These are phyloP conservation scores for Psilopogon haemacephalus DNA, from an alignment of 2,113 vertebrate species.

Conservation along the genomic window DNA sequence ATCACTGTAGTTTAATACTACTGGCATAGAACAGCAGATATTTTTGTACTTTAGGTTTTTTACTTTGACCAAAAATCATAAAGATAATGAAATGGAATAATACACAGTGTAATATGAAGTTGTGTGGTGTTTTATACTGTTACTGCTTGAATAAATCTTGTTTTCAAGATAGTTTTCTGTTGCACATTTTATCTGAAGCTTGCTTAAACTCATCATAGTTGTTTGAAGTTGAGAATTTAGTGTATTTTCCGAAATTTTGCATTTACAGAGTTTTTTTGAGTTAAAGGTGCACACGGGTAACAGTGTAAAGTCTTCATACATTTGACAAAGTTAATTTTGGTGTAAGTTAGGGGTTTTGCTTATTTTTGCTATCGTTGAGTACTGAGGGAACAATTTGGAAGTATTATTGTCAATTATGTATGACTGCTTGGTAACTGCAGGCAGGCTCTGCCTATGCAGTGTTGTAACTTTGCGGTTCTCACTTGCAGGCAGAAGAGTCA, in stretches of 20 bases:
- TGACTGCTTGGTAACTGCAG: not conserved
- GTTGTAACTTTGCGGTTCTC: not conserved
- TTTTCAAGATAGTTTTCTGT: not conserved
- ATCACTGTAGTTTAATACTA: not conserved
- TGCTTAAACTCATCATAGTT: accelerated
- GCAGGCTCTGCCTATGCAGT: not conserved
- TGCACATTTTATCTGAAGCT: not conserved
- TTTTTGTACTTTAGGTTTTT: not conserved
- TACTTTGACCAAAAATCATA: not conserved
- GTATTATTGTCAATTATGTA: not conserved
- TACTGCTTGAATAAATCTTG: not conserved
- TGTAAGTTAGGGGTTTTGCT: not conserved
- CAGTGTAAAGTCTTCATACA: not conserved
- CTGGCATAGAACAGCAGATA: accelerated
- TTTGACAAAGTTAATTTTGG: not conserved
- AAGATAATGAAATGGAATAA: not conserved
- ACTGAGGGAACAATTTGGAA: not conserved
- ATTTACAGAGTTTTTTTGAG: not conserved
- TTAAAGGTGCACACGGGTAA: not conserved
- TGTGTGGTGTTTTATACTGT: not conserved
- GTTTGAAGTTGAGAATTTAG: not conserved
- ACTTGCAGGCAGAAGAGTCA: not conserved
- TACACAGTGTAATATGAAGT: not conserved
- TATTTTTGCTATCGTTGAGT: not conserved
- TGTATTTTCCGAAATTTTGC: not conserved